Evolutionary conservation across 1,140 invertebrate species (phyloP).

Genomic region (Dinoponera quadriceps): DNA sequence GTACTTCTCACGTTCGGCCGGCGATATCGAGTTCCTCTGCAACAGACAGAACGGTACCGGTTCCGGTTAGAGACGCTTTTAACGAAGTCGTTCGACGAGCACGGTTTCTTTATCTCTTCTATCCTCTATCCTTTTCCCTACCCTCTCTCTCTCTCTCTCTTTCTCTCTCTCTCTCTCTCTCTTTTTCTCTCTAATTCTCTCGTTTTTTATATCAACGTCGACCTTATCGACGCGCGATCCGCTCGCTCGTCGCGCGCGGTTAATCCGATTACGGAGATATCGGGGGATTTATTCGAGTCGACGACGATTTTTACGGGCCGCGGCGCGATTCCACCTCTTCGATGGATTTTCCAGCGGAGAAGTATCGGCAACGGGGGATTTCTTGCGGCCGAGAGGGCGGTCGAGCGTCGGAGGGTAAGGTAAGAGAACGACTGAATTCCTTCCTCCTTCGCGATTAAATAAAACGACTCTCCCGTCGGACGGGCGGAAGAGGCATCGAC

Average conservation of each 20-base stretch:
- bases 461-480: conserved; percentile 71
- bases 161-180: no score
- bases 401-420: conserved; percentile 42
- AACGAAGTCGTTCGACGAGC: conserved; percentile 12
- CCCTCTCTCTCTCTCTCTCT: no score
- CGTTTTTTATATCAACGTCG: no score
- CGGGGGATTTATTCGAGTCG: conserved; percentile 47
- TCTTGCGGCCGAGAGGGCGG: conserved; percentile 30
- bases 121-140: no score
- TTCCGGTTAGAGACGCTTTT: neutral
- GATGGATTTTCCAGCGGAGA: conserved; percentile 42
- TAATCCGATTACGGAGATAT: conserved; percentile 55
- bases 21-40: conserved; percentile 96
- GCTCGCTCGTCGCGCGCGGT: conserved; percentile 16
- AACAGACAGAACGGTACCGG: conserved; percentile 80
- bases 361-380: conserved; percentile 30
- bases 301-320: conserved; percentile 37
- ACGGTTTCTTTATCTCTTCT: conserved; percentile 29
- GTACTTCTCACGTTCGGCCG: conserved; percentile 95
- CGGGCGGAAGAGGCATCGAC: conserved; percentile 53
- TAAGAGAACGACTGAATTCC: conserved; percentile 63
- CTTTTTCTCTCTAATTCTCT: no score
- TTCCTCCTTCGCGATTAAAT: conserved; percentile 79
- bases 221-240: conserved; percentile 11
- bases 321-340: neutral